Conservation (phyloP, 2,888 invertebrate species). For the Cephus sareptanus region DNA sequence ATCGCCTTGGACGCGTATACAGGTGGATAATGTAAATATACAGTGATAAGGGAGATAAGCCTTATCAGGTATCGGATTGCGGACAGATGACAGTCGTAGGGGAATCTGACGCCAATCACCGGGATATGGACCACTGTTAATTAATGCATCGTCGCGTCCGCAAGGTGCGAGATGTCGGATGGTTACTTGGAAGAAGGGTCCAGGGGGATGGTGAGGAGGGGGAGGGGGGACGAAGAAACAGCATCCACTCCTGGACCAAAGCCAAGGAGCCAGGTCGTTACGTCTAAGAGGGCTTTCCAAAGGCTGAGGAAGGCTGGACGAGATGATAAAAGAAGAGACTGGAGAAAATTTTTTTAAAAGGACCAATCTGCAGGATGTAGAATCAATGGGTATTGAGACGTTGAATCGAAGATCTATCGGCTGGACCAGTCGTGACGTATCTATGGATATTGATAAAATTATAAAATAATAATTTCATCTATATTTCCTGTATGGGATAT, state of each 20-base stretch:
- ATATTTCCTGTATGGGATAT: background rate
- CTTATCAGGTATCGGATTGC: background rate
- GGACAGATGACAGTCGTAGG: background rate
- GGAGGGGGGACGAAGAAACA: slow-evolving; percentile 9
- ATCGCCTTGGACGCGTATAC: background rate
- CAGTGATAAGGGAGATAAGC: background rate
- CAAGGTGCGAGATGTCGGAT: background rate
- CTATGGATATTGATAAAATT: background rate
- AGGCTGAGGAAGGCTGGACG: background rate
- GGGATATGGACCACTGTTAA: background rate
- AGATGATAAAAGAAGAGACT: background rate
- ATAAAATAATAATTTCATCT: no score
- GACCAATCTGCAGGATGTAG: background rate
- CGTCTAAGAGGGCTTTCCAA: slow-evolving; percentile 28
- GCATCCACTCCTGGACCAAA: slow-evolving; percentile 30
- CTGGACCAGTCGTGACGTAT: background rate
- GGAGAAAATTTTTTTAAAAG: background rate
- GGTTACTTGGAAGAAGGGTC: background rate
- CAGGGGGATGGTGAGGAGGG: background rate
- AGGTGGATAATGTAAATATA: background rate
- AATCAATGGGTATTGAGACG: background rate
- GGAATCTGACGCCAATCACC: background rate
- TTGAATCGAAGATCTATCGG: background rate
- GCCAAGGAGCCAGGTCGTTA: slow-evolving; percentile 47
- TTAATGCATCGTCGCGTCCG: background rate